phyloP scores from a whole-genome alignment of 2,888 invertebrate genomes.

The Scaptomyza cyrtandrae region DNA sequence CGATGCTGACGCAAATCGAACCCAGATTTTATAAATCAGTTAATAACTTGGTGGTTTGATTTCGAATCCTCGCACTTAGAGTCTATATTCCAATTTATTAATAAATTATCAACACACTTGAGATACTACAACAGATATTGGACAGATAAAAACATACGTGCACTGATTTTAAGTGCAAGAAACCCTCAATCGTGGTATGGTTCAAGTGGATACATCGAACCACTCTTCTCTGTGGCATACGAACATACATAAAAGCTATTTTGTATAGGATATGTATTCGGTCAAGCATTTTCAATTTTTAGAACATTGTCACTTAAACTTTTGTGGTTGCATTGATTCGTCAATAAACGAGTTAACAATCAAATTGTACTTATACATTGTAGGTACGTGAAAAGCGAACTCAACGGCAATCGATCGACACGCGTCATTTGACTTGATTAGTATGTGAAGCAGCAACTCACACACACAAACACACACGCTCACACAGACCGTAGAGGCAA shows the following conservation, averaged over 20 bases:
- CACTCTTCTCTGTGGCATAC: neutral
- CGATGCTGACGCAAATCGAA: constrained; percentile 58
- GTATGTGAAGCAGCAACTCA: constrained; percentile 49
- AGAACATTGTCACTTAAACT: neutral
- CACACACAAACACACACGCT: too few species aligned
- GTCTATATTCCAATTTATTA: constrained; percentile 27
- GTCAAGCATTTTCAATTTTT: neutral
- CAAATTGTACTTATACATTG: constrained; percentile 21
- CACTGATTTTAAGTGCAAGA: constrained; percentile 19
- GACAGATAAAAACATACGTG: constrained; percentile 31
- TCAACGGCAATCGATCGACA: constrained; percentile 52
- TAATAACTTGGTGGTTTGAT: constrained; percentile 14
- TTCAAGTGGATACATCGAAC: constrained; percentile 32
- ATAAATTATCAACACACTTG: constrained; percentile 35
- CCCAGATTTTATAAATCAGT: constrained; percentile 25
- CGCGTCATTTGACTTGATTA: constrained; percentile 69
- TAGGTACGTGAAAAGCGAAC: constrained; percentile 25
- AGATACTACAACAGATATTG: constrained; percentile 48
- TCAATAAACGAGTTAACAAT: constrained; percentile 35
- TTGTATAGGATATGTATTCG: neutral
- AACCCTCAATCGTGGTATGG: constrained; percentile 16
- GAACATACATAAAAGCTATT: too few species aligned
- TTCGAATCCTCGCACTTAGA: constrained; percentile 9
- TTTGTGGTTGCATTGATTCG: constrained; percentile 25
- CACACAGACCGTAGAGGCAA: constrained; percentile 23